Base-by-base conservation (phyloP, 2,888 invertebrate genomes). In the Rhamphomyia laevipes region DNA sequence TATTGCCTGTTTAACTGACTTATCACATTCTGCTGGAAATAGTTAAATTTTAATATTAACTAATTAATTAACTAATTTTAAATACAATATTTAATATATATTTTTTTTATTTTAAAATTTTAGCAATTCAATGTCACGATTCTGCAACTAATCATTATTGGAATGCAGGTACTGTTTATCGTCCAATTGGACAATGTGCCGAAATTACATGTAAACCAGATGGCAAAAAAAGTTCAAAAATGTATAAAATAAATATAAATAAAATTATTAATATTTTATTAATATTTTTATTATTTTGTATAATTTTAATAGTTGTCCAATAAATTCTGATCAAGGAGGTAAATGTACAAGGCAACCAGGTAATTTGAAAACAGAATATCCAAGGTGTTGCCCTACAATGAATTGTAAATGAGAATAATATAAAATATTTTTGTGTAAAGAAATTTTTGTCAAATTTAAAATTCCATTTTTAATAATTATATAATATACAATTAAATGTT, bases 181-280 rank as follows among this genome's bases (percentile, higher is more conserved):
- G 46, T 12, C 60, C 60, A 11, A 35, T 50, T 21, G 59, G 53
- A 4, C 56, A 56, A 42, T 60, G 60, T 18, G 18, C 55, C 2
- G 38, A 51, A 12, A 51, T 56, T 18, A 52, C 44, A 11, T 62
- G 61, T 33, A 16, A 7, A 13, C 53, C 46, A 2, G 17, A 33
- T 21, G 53, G 55, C 11, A 11, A 15, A 1, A 23, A 57, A 0
- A 7, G 43, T 2, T 55, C 54, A 40, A 16, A 51, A 46, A 33
- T 42, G 59, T 63, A 55, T 55, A 58, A 13, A 15, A 13, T 38
- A 12, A 40, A 41, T 12, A 30, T 13, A 23, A 27, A 9, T n/a
- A 15, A 21, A 21, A 12, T 15, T 27, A 42, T 37, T 18, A 38
- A 21, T 43, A 11, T 42, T 21, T 33, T 13, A 16, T 31, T 35